Base-by-base conservation (phyloP, 2,888 invertebrate genomes). In the Lordiphosa fenestrarum region DNA sequence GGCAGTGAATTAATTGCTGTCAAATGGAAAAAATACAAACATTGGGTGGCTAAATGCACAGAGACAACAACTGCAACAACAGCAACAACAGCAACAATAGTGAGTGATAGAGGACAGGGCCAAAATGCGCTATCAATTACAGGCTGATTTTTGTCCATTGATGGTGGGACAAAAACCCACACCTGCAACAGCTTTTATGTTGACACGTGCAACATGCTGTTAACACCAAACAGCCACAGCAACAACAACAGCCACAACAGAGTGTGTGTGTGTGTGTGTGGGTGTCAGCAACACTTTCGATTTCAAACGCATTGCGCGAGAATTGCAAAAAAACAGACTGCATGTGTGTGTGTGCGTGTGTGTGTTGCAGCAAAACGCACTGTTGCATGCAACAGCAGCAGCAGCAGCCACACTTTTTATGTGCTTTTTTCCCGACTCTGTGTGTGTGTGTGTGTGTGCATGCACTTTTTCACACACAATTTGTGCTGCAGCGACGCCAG, bases 181-280 rank as follows among this genome's bases (percentile, higher is more conserved):
- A 41, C 37, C 39, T n/a, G 35, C 46, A 30, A 53, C 15, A 38
- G 38, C 38, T 52, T 46, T 77, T 54, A 49, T 80, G 82, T 80
- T 80, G 78, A 80, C 78, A 82, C 80, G 74, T 78, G 78, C 85
- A 84, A 82, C 78, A 84, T 80, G 78, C 83, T 78, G 85, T 84
- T 82, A 82, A 82, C 73, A 77, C 66, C 67, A 65, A 30, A 37
- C 50, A 47, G 52, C 72, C 62, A 40, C 71, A 62, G 39, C 55
- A 53, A 40, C 59, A 64, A 40, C 66, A 65, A 36, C 63, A 21
- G 33, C 25, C 25, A n/a, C 6, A 25, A 23, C n/a, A 47, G 51
- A 58, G 38, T 39, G 40, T 48, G 48, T 55, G 38, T 47, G 35
- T 46, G 13, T 66, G 60, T 63, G 69, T 59, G 68, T 52, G 39